Percentiles rank a stretch among this genome's conserved stretches.
These are phyloP conservation scores for Nomada fucata DNA, from an alignment of 2,888 invertebrate genomes.

Conservation along the genomic window DNA sequence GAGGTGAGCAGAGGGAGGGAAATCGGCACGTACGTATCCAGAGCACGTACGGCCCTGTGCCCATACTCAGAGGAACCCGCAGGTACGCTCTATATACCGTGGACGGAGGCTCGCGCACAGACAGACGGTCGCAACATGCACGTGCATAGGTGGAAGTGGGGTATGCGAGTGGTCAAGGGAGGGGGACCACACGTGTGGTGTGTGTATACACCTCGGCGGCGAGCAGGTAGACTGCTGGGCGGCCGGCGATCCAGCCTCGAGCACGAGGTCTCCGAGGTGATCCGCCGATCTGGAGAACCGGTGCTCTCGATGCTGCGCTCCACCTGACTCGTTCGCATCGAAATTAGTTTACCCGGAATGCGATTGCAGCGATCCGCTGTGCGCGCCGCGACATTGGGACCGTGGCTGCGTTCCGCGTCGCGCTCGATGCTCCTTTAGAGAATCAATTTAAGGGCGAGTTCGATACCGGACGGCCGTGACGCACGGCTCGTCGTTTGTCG, in stretches of 20 bases:
- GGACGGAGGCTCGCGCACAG: conserved; percentile 54
- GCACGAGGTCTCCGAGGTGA: conserved; percentile 63
- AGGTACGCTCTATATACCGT: conserved; percentile 70
- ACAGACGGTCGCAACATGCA: conserved; percentile 44
- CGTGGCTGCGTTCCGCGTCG: not conserved
- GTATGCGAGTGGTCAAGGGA: conserved; percentile 61
- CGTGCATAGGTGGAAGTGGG: conserved; percentile 66
- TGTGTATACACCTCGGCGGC: conserved; percentile 71
- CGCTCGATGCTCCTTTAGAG: conserved; percentile 1
- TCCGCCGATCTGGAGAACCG: conserved; percentile 65
- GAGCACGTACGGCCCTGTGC: conserved; percentile 83
- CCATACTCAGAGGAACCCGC: conserved; percentile 79
- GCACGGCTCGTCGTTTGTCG: not conserved
- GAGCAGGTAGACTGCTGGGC: conserved; percentile 83
- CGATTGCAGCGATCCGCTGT: conserved; percentile 31
- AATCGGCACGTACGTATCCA: conserved; percentile 81
- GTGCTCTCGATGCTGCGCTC: conserved; percentile 54
- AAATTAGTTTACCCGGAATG: conserved; percentile 63
- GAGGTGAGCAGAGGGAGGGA: conserved; percentile 60
- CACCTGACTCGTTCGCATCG: conserved; percentile 56
- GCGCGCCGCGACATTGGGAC: conserved; percentile 12
- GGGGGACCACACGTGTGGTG: conserved; percentile 77
- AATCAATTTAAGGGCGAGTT: conserved; percentile 24
- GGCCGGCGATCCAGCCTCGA: conserved; percentile 71
- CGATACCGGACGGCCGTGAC: not conserved